These are phyloP conservation scores for Priocnemis perturbator DNA, from an alignment of 2,888 invertebrate genomes.

Conservation along the genomic window DNA sequence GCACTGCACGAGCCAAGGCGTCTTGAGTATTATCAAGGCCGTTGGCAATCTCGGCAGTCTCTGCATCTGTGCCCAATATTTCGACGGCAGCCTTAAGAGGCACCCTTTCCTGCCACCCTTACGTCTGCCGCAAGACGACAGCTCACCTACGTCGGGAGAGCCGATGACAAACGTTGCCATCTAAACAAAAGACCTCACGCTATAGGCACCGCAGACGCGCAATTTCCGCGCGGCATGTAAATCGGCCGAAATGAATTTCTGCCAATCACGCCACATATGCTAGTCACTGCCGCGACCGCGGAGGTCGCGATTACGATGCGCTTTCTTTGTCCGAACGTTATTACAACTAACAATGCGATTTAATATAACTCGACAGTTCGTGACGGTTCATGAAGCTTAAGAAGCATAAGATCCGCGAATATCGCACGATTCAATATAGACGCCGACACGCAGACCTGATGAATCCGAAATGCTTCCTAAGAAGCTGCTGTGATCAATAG, in stretches of 20 bases:
- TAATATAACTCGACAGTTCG: too few relatives aligned
- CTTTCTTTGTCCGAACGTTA: too few relatives aligned
- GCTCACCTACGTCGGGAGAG: conserved; percentile 42
- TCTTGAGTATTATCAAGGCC: conserved; percentile 58
- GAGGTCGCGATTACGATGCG: too few relatives aligned
- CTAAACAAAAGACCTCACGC: conserved; percentile 59
- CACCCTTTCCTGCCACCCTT: conserved; percentile 34
- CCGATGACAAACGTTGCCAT: conserved; percentile 60
- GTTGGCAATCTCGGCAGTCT: conserved; percentile 59
- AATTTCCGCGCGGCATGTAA: conserved; percentile 62
- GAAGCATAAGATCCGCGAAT: too few relatives aligned
- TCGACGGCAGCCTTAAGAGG: conserved; percentile 30
- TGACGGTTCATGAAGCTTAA: too few relatives aligned
- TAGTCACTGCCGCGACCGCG: not conserved
- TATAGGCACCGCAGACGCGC: conserved; percentile 49
- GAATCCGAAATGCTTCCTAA: too few relatives aligned
- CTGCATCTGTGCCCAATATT: conserved; percentile 68
- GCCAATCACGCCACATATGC: conserved; percentile 59
- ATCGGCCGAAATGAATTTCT: conserved; percentile 67
- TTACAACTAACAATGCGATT: too few relatives aligned
- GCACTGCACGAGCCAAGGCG: conserved; percentile 15
- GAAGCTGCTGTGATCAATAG: too few relatives aligned
- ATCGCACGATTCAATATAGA: too few relatives aligned
- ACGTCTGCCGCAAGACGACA: conserved; percentile 41
- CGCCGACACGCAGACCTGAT: too few relatives aligned